Evolutionary conservation across 2,113 vertebrate genomes (phyloP), one percentile per base, ranked within the genome.

Genomic region (Corythoichthys haematopterus): DNA sequence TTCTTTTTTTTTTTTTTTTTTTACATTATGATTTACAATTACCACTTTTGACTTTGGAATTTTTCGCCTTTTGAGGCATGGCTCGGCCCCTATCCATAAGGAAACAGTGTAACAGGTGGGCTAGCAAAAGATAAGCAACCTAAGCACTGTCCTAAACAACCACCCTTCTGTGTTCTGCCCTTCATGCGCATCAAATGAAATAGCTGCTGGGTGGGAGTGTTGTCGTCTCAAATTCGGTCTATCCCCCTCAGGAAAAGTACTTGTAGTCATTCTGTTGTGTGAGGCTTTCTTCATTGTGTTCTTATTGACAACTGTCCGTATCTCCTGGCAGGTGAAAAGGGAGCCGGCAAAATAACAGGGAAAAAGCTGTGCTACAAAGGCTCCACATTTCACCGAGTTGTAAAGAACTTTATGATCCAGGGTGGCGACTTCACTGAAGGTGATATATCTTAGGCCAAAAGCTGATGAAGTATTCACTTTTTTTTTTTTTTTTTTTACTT

Each of bases 321-420:
- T 78, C 10, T 65, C 45, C 20, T 82, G 87, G 20, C 88, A 98
- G 97, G 97, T 85, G 96, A 98, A 84, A 98, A 91, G 81, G 94
- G 96, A 91, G 92, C 91, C 72, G 95, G 97, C 74, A 98, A 95
- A 96, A 91, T 91, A 83, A 98, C 97, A 67, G 93, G 93, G 62
- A 99, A 98, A 94, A 95, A 98, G 84, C 91, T 99, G 72, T 98
- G 95, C 87, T 99, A 93, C 86, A 98, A 98, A 93, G 96, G 97
- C 83, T 98, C 97, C 74, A 98, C 97, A 0, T 99, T 99, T 91
- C 97, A 99, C 80, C 92, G 97, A 77, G 95, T 98, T 85, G 97
- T 99, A 84, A 99, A 98, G 93, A 98, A 96, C 92, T 99, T 99
- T 91, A 99, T 99, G 97, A 93, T 99, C 88, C 97, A 99, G 89